Base-by-base conservation (phyloP, 2,888 invertebrate genomes). In the Clitarchus hookeri region DNA sequence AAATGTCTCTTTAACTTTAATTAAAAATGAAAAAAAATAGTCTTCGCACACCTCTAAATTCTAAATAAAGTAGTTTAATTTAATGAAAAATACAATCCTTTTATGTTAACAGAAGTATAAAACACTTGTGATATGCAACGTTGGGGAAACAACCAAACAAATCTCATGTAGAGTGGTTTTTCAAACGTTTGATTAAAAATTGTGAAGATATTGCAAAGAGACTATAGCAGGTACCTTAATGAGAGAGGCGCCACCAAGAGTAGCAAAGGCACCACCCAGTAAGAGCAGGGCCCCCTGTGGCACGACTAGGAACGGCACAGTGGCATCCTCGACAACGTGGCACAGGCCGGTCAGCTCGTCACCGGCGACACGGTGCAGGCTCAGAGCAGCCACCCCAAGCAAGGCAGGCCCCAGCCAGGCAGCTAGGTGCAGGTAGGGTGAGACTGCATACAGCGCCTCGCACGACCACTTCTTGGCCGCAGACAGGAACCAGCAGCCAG, bases 401-500 rank as follows among this genome's bases (percentile, higher is more conserved):
- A 97, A 94, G 79, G 97, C 95, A 0, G 98, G 97, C 89, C 97
- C 94, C 87, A 96, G 96, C 98, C 98, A 98, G 2, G 97, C 96
- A 0, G 95, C 94, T 1, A 96, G 95, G 91, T 98, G 98, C 88
- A 98, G 95, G 89, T 97, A 95, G 26, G 96, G 95, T 0, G 97
- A 96, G 48, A 97, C 95, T 84, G 96, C 95, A 91, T 97, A 97
- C 85, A 98, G 94, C 3, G 97, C 97, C 91, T 98, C 98, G 87
- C 97, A 97, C 44, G 97, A 97, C 98, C 98, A 98, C 90, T 98
- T 97, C 90, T 97, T 96, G 83, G 97, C 96, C 0, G 98, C 97
- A 8, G 97, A 96, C 84, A 98, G 93, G 90, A 97, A 96, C 96
- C 98, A 98, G 86, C 97, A 97, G 84, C 97, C 94, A 87, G 97